A percentile compares a stretch with the other conserved stretches of the same genome.
phyloP scores from a whole-genome alignment of 2,888 invertebrate genomes.

The Belgica antarctica region DNA sequence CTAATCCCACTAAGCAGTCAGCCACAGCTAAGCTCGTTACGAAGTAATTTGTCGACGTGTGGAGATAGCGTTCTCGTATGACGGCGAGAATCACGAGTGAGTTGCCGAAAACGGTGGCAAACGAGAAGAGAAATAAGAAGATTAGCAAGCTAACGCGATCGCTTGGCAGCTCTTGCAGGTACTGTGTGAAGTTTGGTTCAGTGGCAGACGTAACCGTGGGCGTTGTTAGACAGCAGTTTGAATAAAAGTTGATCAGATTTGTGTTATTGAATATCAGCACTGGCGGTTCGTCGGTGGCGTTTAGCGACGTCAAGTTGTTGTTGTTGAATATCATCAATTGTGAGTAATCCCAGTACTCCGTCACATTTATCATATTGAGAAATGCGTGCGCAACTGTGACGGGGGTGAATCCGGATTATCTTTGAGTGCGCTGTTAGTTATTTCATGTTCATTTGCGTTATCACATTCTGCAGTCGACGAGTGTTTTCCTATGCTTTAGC shows the following conservation, averaged over 20 bases:
- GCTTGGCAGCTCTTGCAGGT: constrained; percentile 59
- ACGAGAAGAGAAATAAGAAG: constrained; percentile 79
- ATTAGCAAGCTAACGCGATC: constrained; percentile 76
- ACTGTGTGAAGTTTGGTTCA: constrained; percentile 53
- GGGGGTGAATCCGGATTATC: constrained; percentile 3
- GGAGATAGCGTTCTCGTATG: constrained; percentile 85
- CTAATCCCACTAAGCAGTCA: constrained; percentile 91
- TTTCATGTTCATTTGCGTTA: constrained; percentile 13
- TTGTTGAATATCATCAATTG: constrained; percentile 39
- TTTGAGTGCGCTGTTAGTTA: neutral
- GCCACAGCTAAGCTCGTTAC: constrained; percentile 96
- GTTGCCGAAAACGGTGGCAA: constrained; percentile 94
- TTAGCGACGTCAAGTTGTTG: neutral
- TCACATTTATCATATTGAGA: constrained; percentile 51
- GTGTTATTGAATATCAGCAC: constrained; percentile 38
- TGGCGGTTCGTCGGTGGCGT: constrained; percentile 25
- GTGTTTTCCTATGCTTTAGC: neutral
- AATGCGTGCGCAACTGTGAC: constrained; percentile 27
- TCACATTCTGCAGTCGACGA: neutral
- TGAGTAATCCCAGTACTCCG: constrained; percentile 48
- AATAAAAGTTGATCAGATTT: constrained; percentile 23
- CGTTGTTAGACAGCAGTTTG: constrained; percentile 47
- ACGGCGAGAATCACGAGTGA: constrained; percentile 92
- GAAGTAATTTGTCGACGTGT: constrained; percentile 96
- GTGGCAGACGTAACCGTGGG: constrained; percentile 49